phyloP scores from a whole-genome alignment of 2,113 vertebrate species.

The Sylvilagus bachmani region DNA sequence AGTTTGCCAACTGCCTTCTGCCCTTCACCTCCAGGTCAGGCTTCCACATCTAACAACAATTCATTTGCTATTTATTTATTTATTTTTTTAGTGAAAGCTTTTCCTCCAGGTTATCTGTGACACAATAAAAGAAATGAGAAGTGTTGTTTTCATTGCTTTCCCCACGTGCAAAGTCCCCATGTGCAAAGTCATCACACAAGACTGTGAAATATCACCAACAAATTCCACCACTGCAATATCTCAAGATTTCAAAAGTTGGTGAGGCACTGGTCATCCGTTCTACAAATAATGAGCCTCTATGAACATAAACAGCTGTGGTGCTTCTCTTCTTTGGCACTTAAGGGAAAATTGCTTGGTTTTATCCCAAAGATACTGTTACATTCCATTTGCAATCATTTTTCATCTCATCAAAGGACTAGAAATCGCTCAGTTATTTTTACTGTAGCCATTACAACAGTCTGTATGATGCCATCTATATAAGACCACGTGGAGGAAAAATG shows the following conservation, averaged over 20 bases:
- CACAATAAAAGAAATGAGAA: background rate
- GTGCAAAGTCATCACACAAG: background rate
- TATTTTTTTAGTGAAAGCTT: background rate
- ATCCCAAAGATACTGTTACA: constrained; percentile 42
- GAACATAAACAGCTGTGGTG: constrained; percentile 12
- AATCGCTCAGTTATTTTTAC: constrained; percentile 24
- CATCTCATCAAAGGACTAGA: constrained; percentile 56
- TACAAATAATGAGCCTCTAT: constrained; percentile 53
- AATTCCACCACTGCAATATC: background rate
- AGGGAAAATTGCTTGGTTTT: constrained; percentile 46
- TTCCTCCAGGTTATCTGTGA: background rate
- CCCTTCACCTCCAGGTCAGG: background rate
- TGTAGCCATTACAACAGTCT: constrained; percentile 36
- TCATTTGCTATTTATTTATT: background rate
- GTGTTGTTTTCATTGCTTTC: constrained; percentile 24
- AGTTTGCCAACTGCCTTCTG: background rate
- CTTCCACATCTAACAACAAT: background rate
- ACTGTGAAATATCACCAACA: constrained; percentile 22
- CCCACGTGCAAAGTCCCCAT: background rate
- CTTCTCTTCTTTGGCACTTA: constrained; percentile 23
- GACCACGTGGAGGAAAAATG: background rate
- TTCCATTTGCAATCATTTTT: constrained; percentile 39
- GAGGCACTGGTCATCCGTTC: constrained; percentile 20
- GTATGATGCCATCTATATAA: constrained; percentile 15
- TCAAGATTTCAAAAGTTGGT: constrained; percentile 56